Base-by-base conservation (phyloP, 2,888 invertebrate species). In the Apeira syringaria region DNA sequence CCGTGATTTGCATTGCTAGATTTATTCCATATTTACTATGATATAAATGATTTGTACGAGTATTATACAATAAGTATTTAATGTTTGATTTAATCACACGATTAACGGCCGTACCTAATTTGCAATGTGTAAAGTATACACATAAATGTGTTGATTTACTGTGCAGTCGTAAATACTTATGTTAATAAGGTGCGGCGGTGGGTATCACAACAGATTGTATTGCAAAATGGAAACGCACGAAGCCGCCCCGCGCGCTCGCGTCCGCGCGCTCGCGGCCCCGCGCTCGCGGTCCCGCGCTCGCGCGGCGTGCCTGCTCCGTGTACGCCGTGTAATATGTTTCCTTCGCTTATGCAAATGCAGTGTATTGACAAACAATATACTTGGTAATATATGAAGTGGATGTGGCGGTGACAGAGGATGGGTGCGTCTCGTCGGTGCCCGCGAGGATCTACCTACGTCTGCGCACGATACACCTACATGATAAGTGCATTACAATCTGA, bases 81-180 rank as follows among this genome's bases (percentile, higher is more conserved):
- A 61, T 61, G 56, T 53, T 55, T 63, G 59, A 63, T 64, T 61
- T 64, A 68, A 61, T 58, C 57, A 58, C 52, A 57, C 53, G 41
- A 75, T 74, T 75, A 75, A 70, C 67, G 61, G 64, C 61, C 65
- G 73, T 68, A 70, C 66, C 71, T 75, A 75, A 80, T 74, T 68
- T 71, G 66, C 66, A 69, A 69, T 64, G 71, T 68, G 68, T 69
- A 71, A 70, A 76, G 68, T 68, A 68, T 68, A 62, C 63, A 68
- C 65, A 79, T 79, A 78, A 80, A 79, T 74, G 73, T 74, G 72
- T 78, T 80, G 74, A 80, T 82, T 83, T 82, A 81, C 77, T 70
- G 67, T 64, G 68, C 64, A 70, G 67, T 71, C 71, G 74, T 80
- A 80, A 80, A 83, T 81, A 77, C 68, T 76, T 80, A 78, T 81